phyloP scores from a whole-genome alignment of 2,797 vertebrate species.

The Thunnus albacares region DNA sequence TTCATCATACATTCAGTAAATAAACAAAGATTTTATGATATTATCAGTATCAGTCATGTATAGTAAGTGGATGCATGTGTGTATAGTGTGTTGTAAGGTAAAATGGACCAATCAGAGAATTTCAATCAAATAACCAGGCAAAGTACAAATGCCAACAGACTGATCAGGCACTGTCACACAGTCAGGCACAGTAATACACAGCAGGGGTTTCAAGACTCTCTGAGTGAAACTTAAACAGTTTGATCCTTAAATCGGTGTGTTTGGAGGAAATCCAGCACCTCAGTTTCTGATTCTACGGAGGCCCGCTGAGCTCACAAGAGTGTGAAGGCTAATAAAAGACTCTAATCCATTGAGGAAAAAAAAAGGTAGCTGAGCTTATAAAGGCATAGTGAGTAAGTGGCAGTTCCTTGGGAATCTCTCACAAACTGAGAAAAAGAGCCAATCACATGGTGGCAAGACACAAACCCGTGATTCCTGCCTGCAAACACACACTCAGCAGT shows the following conservation, averaged over 20 bases:
- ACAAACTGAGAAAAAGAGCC: slow-evolving; percentile 26
- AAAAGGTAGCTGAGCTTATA: slow-evolving; percentile 14
- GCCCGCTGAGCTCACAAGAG: slow-evolving; percentile 11
- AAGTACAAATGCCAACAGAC: slow-evolving; percentile 12
- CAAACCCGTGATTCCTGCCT: slow-evolving; percentile 46
- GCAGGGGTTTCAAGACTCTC: slow-evolving; percentile 12
- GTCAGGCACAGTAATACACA: slow-evolving; percentile 35
- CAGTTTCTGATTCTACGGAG: slow-evolving; percentile 13
- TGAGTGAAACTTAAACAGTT: slow-evolving; percentile 44
- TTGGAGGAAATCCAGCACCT: slow-evolving; percentile 16
- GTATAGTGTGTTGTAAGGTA: background rate
- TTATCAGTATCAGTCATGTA: background rate
- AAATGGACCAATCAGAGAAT: slow-evolving; percentile 13
- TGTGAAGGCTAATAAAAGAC: background rate
- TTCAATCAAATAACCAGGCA: background rate
- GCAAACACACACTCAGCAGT: slow-evolving; percentile 35
- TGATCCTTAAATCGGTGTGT: slow-evolving; percentile 31
- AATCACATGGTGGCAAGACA: slow-evolving; percentile 50
- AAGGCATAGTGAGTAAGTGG: slow-evolving; percentile 2
- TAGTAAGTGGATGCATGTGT: background rate
- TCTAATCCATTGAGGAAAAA: slow-evolving; percentile 34
- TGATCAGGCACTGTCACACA: background rate
- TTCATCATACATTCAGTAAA: background rate
- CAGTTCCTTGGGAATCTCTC: slow-evolving; percentile 13
- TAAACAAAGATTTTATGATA: background rate